These are phyloP conservation scores for Epirrhoe alternata DNA, from an alignment of 2,888 invertebrate species.

Conservation along the genomic window DNA sequence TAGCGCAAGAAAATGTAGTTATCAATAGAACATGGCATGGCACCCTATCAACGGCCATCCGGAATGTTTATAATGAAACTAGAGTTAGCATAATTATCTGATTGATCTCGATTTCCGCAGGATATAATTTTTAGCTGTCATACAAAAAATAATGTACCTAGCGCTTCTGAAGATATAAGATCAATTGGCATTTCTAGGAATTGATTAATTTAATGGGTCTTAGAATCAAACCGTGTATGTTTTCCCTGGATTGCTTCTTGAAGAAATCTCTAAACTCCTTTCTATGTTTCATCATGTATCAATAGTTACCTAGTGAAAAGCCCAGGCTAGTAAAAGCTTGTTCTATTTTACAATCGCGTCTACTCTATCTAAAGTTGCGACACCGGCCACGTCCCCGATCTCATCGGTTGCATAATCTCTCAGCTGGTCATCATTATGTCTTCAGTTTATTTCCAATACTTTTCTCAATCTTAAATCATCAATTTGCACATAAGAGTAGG, in stretches of 20 bases:
- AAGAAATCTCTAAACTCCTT: not conserved
- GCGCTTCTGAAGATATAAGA: too few relatives aligned
- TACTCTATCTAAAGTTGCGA: slow-evolving; percentile 36
- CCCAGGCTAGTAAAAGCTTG: slow-evolving; percentile 29
- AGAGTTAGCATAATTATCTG: too few relatives aligned
- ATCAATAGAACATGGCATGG: too few relatives aligned
- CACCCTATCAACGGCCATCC: too few relatives aligned
- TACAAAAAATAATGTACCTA: too few relatives aligned
- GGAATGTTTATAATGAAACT: too few relatives aligned
- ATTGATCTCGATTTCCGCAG: too few relatives aligned
- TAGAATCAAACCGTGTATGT: too few relatives aligned
- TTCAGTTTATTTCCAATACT: slow-evolving; percentile 31
- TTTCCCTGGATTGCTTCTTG: not conserved
- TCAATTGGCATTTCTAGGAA: too few relatives aligned
- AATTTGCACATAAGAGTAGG: slow-evolving; percentile 1
- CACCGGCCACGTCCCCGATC: slow-evolving; percentile 38
- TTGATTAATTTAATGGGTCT: too few relatives aligned
- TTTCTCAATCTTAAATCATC: slow-evolving; percentile 6
- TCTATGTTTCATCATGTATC: not conserved
- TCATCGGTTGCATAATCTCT: slow-evolving; percentile 36
- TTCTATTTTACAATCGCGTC: slow-evolving; percentile 40
- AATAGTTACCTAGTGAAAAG: slow-evolving; percentile 21
- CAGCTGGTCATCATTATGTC: slow-evolving; percentile 40
- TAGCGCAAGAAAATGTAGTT: too few relatives aligned
- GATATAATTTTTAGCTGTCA: too few relatives aligned